These are phyloP conservation scores for Enhydra lutris DNA, from an alignment of 2,113 vertebrate species.

Conservation along the genomic window DNA sequence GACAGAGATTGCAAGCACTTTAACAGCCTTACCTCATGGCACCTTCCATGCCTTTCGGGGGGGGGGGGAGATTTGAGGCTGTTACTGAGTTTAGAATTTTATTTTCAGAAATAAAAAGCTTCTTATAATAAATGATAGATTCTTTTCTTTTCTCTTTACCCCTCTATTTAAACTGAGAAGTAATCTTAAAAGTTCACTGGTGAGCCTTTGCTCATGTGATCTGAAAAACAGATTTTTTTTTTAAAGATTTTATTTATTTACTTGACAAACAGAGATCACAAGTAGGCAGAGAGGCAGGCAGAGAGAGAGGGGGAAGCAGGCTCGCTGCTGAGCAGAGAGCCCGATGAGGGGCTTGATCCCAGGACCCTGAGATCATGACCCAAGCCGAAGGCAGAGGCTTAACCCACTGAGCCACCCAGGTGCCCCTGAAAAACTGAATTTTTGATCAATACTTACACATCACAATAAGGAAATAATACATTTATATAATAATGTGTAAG, in stretches of 20 bases:
- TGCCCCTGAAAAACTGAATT: not conserved
- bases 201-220: not conserved
- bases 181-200: not conserved
- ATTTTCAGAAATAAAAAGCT: not conserved
- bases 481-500: not conserved
- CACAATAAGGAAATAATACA: not conserved
- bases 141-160: not conserved
- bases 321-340: no score
- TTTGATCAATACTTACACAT: not conserved
- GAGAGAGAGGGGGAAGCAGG: no score
- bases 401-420: no score
- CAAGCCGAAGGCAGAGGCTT: no score
- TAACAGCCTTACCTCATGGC: rapidly evolving
- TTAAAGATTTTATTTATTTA: no score
- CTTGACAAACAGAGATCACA: no score
- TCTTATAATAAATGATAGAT: not conserved
- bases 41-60: no score
- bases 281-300: no score
- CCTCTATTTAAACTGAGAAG: not conserved
- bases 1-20: not conserved
- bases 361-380: no score
- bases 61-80: rapidly evolving
- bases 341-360: no score
- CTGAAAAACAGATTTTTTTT: not conserved
- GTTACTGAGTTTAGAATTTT: not conserved